Evolutionary conservation across 1,140 invertebrate species (phyloP).

Genomic region (Drosophila bifasciata): DNA sequence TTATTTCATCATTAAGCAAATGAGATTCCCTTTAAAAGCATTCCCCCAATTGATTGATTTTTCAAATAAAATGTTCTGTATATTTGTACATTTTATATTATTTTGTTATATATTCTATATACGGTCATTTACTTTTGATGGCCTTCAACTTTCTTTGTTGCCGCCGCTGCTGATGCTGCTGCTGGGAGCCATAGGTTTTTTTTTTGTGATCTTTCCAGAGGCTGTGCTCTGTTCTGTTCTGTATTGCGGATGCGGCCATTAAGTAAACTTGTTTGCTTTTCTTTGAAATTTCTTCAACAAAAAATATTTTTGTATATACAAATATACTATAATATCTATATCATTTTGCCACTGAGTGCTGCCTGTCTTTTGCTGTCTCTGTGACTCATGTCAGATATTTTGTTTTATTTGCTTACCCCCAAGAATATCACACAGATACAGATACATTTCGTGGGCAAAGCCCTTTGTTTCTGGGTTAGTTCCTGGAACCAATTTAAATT

Average conservation of each 20-base stretch:
- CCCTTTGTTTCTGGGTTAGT: slow-evolving; percentile 9
- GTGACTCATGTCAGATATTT: slow-evolving; percentile 42
- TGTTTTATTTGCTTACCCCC: slow-evolving; percentile 6
- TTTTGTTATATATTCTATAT: slow-evolving; percentile 65
- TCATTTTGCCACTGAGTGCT: neutral
- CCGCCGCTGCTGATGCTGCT: slow-evolving; percentile 8
- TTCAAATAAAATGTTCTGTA: slow-evolving; percentile 15
- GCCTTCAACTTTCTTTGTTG: slow-evolving; percentile 82
- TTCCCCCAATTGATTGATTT: slow-evolving; percentile 41
- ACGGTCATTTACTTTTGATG: slow-evolving; percentile 72
- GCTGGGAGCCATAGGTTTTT: slow-evolving; percentile 11
- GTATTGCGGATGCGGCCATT: slow-evolving; percentile 67
- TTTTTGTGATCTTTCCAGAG: slow-evolving; percentile 42
- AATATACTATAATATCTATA: slow-evolving; percentile 27
- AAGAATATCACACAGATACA: neutral
- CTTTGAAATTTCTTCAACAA: slow-evolving; percentile 55
- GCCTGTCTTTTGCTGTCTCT: slow-evolving; percentile 29
- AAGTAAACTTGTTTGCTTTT: slow-evolving; percentile 79
- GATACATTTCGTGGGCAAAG: neutral
- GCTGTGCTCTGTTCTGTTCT: slow-evolving; percentile 34
- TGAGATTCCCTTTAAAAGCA: neutral
- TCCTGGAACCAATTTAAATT: slow-evolving; percentile 1
- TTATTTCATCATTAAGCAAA: slow-evolving; percentile 40
- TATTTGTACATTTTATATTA: slow-evolving; percentile 39
- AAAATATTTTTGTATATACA: slow-evolving; percentile 17